Evolutionary conservation across 2,113 vertebrate genomes (phyloP), one percentile per base, ranked within the genome.

Genomic region (Nipponia nippon): DNA sequence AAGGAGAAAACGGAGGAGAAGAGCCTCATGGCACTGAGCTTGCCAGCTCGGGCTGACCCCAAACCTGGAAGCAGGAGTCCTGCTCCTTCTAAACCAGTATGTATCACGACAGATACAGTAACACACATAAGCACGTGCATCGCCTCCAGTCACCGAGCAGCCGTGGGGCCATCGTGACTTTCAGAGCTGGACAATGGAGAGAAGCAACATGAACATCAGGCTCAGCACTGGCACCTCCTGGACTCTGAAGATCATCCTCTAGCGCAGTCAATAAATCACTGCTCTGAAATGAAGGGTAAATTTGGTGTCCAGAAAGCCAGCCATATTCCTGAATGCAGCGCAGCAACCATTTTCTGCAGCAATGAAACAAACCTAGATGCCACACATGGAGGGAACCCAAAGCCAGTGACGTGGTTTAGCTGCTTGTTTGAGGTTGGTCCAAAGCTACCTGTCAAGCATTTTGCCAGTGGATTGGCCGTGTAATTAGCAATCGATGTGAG

Each of bases 251-350:
- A 58, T 1, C 19, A 21, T 53, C 40, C 21, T 81, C 52, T 53
- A 75, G 6, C 1, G 9, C 3, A 6, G 27, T 9, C 67, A 26
- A 1, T 49, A 71, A 83, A 84, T 66, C 72, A 20, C 42, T 53
- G 36, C 55, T 83, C 42, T 3, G 5, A 70, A 93, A 42, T 2
- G 6, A 65, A n/a, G 50, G 66, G 66, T 27, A 4, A 29, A 49
- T 30, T 7, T 11, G 19, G 62, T 9, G 17, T 36, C 58, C 69
- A 42, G 52, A 30, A 72, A 77, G 47, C 46, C 52, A 8, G 2
- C 8, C 1, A 0, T 4, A 8, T 4, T 58, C 75, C 52, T 26
- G 29, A 82, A 19, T 0, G 12, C 62, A 70, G 30, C 11, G 3
- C 23, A 38, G 25, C 16, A 27, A 29, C 19, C 16, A 9, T 26